Conservation (phyloP, 2,797 vertebrate genomes). For the Rallus crepitans region DNA sequence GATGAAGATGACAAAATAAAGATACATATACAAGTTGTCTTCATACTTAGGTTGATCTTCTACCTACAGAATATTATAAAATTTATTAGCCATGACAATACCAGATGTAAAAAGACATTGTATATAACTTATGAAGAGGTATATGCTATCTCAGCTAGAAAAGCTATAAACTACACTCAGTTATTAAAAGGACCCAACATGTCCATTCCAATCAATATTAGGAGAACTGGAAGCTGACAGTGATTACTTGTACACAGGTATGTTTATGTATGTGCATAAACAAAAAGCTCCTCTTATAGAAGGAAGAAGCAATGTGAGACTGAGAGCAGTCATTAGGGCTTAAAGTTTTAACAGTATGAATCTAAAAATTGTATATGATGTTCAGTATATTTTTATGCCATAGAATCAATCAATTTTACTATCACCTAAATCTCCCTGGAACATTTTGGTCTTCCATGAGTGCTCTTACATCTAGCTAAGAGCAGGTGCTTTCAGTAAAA, state of each 20-base stretch:
- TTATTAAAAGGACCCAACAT: background rate
- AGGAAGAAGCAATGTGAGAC: background rate
- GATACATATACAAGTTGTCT: slow-evolving; percentile 89
- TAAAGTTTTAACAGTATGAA: background rate
- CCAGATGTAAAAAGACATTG: background rate
- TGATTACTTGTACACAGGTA: background rate
- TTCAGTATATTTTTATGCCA: background rate
- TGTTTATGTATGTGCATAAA: background rate
- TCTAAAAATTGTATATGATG: background rate
- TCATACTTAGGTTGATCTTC: slow-evolving; percentile 90
- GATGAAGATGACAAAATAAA: slow-evolving; percentile 97
- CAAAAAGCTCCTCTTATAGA: background rate
- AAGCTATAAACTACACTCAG: background rate
- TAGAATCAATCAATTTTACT: background rate
- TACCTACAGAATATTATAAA: slow-evolving; percentile 77
- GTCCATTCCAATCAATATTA: background rate
- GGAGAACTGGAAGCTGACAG: background rate
- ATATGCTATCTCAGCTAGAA: background rate
- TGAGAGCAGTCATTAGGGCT: background rate
- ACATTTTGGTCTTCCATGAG: background rate
- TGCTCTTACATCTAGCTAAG: background rate
- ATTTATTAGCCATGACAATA: background rate
- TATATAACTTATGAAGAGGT: background rate
- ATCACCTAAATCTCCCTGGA: background rate
- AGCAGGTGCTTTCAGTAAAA: background rate